These are phyloP conservation scores for Sterrhoptilus dennistouni DNA, from an alignment of 2,113 vertebrate genomes.

Conservation along the genomic window DNA sequence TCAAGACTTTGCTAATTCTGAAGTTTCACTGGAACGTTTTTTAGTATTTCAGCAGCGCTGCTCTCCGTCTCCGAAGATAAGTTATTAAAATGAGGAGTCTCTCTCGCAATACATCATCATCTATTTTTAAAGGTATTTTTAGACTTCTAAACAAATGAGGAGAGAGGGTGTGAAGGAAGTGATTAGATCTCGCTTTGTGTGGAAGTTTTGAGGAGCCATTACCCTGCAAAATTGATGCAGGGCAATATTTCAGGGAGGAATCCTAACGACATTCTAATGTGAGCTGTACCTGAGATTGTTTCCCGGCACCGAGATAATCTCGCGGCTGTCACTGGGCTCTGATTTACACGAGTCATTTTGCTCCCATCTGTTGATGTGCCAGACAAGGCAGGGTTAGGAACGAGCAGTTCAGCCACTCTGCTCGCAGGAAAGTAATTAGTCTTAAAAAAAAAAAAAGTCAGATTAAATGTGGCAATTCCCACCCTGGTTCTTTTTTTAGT, in stretches of 20 bases:
- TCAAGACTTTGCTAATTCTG: neutral
- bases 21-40: neutral
- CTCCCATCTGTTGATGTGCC: neutral
- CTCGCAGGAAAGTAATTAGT: neutral
- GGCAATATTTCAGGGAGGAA: conserved; percentile 18
- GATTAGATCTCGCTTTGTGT: neutral
- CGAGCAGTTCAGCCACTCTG: neutral
- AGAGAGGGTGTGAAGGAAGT: neutral
- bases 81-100: neutral
- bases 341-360: neutral
- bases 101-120: neutral
- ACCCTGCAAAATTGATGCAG: neutral
- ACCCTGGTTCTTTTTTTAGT: neutral
- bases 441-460: neutral
- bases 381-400: neutral
- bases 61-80: neutral
- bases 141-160: conserved; percentile 6
- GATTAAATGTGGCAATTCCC: neutral
- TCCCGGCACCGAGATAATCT: neutral
- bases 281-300: conserved; percentile 30
- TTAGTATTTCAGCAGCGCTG: neutral
- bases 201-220: neutral
- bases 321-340: neutral
- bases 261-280: neutral
- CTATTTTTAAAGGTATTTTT: neutral